Evolutionary conservation across 2,888 invertebrate species (phyloP), one percentile per base, ranked within the genome.

Genomic region (Heliconius sara): DNA sequence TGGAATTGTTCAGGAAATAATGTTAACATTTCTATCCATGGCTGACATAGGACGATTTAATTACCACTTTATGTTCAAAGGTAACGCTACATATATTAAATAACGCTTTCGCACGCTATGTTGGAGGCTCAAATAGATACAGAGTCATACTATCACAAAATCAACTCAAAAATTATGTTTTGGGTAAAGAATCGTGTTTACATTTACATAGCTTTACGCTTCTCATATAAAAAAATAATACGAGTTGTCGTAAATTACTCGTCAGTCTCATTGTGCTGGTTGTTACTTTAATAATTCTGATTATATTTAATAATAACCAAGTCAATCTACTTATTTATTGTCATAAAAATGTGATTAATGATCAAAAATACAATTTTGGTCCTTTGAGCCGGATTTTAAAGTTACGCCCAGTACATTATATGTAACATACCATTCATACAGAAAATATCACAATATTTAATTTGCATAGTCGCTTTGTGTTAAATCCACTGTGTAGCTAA

Each of bases 51-150:
- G 97, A 97, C 92, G 97, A 97, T 96, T 96, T 96, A 96, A 96
- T 97, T 94, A 96, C 96, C 96, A 96, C 96, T 95, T 96, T 97
- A 94, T 96, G 96, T 95, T 96, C 96, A 88, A 97, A 97, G 97
- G 97, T 97, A 97, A 97, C 85, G 89, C 86, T 85, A 88, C 87
- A 87, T 82, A 83, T 83, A 85, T 86, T 89, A 88, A 88, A 89
- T 87, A 88, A 80, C 81, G 92, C 93, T 93, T 91, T 83, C 87
- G 86, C 87, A 86, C 77, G 79, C 76, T 79, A 79, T 74, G 47
- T 77, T 79, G 66, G 60, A 43, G 78, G 77, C 72, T 79, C 78
- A 63, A 30, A 79, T 79, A 81, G 77, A 77, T 74, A 74, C 63
- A 47, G 60, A 43, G 63, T 60, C 75, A 76, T 78, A 68, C 30